Evolutionary conservation across 1,140 invertebrate species (phyloP), one percentile per base, ranked within the genome.

Genomic region (Diuraphis noxia): DNA sequence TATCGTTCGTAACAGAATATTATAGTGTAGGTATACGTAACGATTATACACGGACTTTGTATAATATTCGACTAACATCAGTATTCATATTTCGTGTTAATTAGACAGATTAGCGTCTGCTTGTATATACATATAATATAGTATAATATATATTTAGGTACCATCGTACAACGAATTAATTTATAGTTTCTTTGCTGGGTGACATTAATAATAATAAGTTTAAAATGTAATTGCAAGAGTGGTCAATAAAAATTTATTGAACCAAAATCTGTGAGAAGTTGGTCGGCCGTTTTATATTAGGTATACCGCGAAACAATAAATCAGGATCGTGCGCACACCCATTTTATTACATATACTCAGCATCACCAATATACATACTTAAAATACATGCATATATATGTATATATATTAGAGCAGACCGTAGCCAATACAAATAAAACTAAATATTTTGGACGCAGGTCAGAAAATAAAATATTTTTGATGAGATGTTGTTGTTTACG

Each of bases 381-480:
- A 63, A 25, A 63, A 63, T 63, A 63, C 25, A n/a, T 17, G 17
- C 23, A 30, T 63, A 63, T 63, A 25, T n/a, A 63, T 63, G 13
- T 2, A 56, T 10, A 52, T 3, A n/a, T 72, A 72, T 72, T 72
- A n/a, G 56, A 72, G 56, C 13, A 81, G 23, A 40, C 6, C 21
- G 79, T 81, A 81, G 34, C 79, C 79, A 38, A 43, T 43, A 43
- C 40, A 43, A 84, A 84, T 84, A 84, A 84, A 84, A 43, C 41
- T 19, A 84, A 84, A 84, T 46, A 84, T 40, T 84, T 84, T 84
- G 82, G 82, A 84, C n/a, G 17, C 30, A n/a, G 41, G 25, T 84
- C 82, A 84, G 41, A 43, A 84, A 84, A n/a, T 34, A 43, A 19
- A 84, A 84, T n/a, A 84, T 43, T 84, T 84, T 34, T 43, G 81